A percentile compares a stretch with the other conserved stretches of the same genome.
phyloP scores from a whole-genome alignment of 2,888 invertebrate genomes.

The Ophion slaviceki region DNA sequence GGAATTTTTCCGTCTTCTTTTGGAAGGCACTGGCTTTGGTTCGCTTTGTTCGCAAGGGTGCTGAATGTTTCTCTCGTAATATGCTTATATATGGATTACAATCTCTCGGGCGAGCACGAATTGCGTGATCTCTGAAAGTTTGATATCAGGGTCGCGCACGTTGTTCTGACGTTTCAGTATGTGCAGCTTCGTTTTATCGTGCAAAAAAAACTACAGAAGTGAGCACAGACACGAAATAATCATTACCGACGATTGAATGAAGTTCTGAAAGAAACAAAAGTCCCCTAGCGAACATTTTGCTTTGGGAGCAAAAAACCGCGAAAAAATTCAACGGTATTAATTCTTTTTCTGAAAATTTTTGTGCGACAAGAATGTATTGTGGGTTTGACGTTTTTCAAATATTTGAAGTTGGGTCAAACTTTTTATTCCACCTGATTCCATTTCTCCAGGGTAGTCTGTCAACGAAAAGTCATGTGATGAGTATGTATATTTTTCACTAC shows the following conservation, averaged over 20 bases:
- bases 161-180: slow-evolving; percentile 47
- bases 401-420: too few species aligned
- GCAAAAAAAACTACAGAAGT: neutral
- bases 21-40: neutral
- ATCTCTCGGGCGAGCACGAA: slow-evolving; percentile 62
- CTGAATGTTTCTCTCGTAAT: slow-evolving; percentile 47
- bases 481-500: too few species aligned
- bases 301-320: too few species aligned
- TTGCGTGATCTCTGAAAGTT: slow-evolving; percentile 68
- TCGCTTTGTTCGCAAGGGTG: slow-evolving; percentile 37
- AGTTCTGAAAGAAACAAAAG: neutral
- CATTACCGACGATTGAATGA: neutral
- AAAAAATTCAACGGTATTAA: too few species aligned
- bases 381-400: too few species aligned
- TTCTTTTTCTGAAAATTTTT: too few species aligned
- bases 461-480: too few species aligned
- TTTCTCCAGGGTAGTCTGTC: too few species aligned
- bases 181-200: slow-evolving; percentile 35
- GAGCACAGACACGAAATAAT: slow-evolving; percentile 10
- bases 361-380: too few species aligned
- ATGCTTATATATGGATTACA: slow-evolving; percentile 53
- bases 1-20: slow-evolving; percentile 50
- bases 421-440: too few species aligned
- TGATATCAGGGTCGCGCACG: slow-evolving; percentile 66
- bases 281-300: neutral